phyloP scores from a whole-genome alignment of 2,113 vertebrate genomes.

The Solenodon paradoxus region DNA sequence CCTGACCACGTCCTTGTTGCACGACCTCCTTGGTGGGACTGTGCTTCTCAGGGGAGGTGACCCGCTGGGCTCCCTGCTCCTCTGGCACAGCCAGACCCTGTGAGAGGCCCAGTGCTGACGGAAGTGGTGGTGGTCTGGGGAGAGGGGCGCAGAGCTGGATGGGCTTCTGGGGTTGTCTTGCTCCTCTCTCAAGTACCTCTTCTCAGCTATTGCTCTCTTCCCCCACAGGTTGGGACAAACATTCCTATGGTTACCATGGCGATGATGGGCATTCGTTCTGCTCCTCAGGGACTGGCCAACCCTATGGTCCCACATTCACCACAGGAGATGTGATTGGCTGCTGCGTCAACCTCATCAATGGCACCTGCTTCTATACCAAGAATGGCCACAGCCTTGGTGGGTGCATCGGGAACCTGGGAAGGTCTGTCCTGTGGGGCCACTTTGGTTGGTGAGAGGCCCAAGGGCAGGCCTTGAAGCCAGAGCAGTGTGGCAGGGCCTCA shows the following conservation, averaged over 20 bases:
- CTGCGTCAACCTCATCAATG: constrained; percentile 98
- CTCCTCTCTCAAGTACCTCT: background rate
- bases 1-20: background rate
- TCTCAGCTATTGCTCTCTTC: constrained; percentile 48
- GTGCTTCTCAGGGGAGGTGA: background rate
- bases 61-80: background rate
- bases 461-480: background rate
- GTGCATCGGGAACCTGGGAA: background rate
- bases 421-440: background rate
- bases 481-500: background rate
- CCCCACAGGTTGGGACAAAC: constrained; percentile 95
- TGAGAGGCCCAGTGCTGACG: background rate
- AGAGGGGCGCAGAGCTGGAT: background rate
- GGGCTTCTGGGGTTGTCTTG: background rate
- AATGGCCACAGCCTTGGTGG: constrained; percentile 97
- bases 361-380: constrained; percentile 98
- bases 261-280: constrained; percentile 99
- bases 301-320: constrained; percentile 97
- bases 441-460: constrained; percentile 13
- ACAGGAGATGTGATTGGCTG: constrained; percentile 98
- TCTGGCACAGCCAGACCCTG: background rate
- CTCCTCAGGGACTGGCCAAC: constrained; percentile 97
- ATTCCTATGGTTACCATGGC: constrained; percentile 98
- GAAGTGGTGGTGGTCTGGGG: background rate
- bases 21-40: background rate